Conservation (phyloP, 2,888 invertebrate genomes). For the Netelia inedita region DNA sequence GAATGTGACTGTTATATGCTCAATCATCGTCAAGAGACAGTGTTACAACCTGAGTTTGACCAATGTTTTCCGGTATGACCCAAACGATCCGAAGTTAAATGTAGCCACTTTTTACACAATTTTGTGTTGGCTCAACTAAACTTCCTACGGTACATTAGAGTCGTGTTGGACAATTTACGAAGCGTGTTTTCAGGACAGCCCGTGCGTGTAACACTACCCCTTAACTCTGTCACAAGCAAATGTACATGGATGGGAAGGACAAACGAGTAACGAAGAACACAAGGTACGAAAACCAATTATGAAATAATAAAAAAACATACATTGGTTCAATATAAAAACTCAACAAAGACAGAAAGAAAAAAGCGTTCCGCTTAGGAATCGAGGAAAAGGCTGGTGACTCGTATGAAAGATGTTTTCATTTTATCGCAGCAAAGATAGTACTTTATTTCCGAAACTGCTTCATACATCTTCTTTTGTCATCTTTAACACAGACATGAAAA, state of each 20-base stretch:
- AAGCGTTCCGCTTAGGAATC: slow-evolving; percentile 61
- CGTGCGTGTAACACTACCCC: too few relatives aligned
- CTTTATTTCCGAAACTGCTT: slow-evolving; percentile 79
- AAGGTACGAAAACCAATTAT: slow-evolving; percentile 80
- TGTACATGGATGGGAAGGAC: slow-evolving; percentile 15
- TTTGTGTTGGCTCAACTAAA: too few relatives aligned
- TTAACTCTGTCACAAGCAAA: slow-evolving; percentile 39
- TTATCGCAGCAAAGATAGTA: slow-evolving; percentile 77
- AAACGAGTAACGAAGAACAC: slow-evolving; percentile 77
- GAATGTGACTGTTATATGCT: not conserved
- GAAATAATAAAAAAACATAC: slow-evolving; percentile 57
- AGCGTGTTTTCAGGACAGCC: too few relatives aligned
- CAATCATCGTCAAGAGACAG: not conserved
- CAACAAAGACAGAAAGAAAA: slow-evolving; percentile 62
- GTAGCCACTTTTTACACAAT: too few relatives aligned
- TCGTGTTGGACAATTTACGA: too few relatives aligned
- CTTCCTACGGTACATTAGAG: too few relatives aligned
- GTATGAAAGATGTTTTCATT: slow-evolving; percentile 72
- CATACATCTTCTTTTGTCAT: slow-evolving; percentile 69
- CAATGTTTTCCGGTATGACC: too few relatives aligned
- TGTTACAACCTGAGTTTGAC: too few relatives aligned
- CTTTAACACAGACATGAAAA: slow-evolving; percentile 63
- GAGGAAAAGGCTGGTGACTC: slow-evolving; percentile 74
- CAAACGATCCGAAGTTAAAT: too few relatives aligned
- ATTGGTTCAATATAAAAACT: slow-evolving; percentile 48